A percentile compares a stretch with the other conserved stretches of the same genome.
phyloP scores from a whole-genome alignment of 2,113 vertebrate genomes.

The Nibea coibor region DNA sequence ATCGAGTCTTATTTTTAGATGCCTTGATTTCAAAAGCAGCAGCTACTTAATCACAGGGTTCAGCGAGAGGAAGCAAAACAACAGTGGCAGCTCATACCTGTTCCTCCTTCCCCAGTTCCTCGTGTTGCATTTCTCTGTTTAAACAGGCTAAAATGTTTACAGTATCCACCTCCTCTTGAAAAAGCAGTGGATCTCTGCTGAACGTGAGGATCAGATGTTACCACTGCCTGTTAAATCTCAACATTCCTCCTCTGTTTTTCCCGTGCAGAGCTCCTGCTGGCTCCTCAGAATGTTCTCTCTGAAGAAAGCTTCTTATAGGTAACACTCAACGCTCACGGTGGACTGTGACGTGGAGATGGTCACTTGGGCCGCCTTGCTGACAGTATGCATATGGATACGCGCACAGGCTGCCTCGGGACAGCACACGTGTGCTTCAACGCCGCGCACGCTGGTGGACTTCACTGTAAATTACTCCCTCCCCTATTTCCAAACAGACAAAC shows the following conservation, averaged over 20 bases:
- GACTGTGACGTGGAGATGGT: conserved; percentile 81
- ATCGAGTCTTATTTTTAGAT: neutral
- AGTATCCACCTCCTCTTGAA: neutral
- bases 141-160: conserved; percentile 47
- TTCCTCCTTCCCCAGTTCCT: conserved; percentile 5
- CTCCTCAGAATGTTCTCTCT: conserved; percentile 70
- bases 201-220: conserved; percentile 14
- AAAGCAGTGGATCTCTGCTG: conserved; percentile 4
- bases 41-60: neutral
- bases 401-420: conserved; percentile 66
- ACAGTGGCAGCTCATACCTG: neutral
- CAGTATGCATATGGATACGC: conserved; percentile 80
- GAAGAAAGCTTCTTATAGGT: conserved; percentile 66
- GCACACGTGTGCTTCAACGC: conserved; percentile 77
- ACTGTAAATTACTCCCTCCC: conserved; percentile 83
- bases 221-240: conserved; percentile 43
- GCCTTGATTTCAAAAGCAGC: neutral
- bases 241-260: conserved; percentile 48
- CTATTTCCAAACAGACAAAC: conserved; percentile 74
- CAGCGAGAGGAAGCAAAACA: neutral
- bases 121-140: conserved; percentile 7
- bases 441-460: conserved; percentile 82
- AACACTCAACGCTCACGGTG: conserved; percentile 41
- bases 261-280: conserved; percentile 47
- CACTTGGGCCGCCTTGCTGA: conserved; percentile 71